These are phyloP conservation scores for Petrocephalus sullivani DNA, from an alignment of 2,797 vertebrate genomes.

Conservation along the genomic window DNA sequence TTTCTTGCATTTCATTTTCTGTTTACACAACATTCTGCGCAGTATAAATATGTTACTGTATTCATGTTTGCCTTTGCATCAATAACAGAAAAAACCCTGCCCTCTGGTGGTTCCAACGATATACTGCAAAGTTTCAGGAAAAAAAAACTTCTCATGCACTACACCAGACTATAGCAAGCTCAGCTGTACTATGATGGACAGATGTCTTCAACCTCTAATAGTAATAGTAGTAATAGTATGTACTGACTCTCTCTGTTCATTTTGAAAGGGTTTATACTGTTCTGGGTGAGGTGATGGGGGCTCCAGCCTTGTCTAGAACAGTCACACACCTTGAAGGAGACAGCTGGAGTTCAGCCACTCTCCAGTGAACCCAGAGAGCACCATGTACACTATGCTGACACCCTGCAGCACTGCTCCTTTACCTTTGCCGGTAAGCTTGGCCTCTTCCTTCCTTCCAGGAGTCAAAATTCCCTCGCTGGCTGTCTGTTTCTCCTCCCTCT, in stretches of 20 bases:
- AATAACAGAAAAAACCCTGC: background rate
- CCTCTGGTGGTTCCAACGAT: background rate
- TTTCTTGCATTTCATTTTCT: background rate
- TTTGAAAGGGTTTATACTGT: background rate
- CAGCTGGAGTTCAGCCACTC: background rate
- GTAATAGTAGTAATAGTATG: too few relatives aligned
- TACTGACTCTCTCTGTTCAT: background rate
- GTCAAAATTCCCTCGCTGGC: conserved; percentile 8
- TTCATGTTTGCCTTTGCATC: background rate
- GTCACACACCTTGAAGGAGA: background rate
- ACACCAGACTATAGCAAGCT: background rate
- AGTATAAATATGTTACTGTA: background rate
- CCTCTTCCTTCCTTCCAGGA: conserved; percentile 49
- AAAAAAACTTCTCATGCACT: background rate
- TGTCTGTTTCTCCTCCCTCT: conserved; percentile 51
- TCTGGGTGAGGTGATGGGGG: background rate
- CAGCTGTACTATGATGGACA: background rate
- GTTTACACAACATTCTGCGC: background rate
- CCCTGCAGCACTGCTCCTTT: background rate
- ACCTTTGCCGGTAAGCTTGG: conserved; percentile 51
- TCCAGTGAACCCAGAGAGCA: background rate
- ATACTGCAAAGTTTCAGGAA: background rate
- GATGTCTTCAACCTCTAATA: background rate
- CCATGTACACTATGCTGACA: background rate
- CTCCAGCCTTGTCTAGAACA: background rate